Percentiles rank a stretch among this genome's conserved stretches.
Conservation (phyloP, 2,888 invertebrate genomes). For the Habroteleia sp. region DNA sequence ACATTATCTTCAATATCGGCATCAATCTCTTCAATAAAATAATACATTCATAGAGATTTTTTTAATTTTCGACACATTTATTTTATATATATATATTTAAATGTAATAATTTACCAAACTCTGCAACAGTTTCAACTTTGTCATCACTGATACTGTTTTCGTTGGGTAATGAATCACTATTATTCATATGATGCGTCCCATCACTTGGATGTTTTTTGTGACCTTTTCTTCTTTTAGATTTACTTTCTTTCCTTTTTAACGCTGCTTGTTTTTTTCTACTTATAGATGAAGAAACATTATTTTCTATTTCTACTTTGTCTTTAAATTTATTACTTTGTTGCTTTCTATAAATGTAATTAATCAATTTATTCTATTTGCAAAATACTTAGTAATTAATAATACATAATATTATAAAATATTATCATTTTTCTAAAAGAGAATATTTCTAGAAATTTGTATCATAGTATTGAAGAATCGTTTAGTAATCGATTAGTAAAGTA, state of each 20-base stretch:
- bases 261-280: slow-evolving; percentile 14
- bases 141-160: slow-evolving; percentile 70
- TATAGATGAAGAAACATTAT: slow-evolving; percentile 1
- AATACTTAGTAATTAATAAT: too few relatives aligned
- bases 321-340: too few relatives aligned
- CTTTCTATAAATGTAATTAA: too few relatives aligned
- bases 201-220: slow-evolving; percentile 84
- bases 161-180: slow-evolving; percentile 56
- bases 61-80: too few relatives aligned
- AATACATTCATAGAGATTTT: slow-evolving; percentile 3
- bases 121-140: slow-evolving; percentile 65
- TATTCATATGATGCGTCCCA: slow-evolving; percentile 56
- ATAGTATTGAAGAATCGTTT: too few relatives aligned
- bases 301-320: neutral
- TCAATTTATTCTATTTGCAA: too few relatives aligned
- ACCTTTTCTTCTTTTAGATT: slow-evolving; percentile 73
- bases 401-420: too few relatives aligned
- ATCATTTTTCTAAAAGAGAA: too few relatives aligned
- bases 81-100: too few relatives aligned
- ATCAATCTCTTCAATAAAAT: slow-evolving; percentile 85
- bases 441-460: too few relatives aligned
- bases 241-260: neutral
- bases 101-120: slow-evolving; percentile 71
- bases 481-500: too few relatives aligned
- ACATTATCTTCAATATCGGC: slow-evolving; percentile 91